Base-by-base conservation (phyloP, 1,140 invertebrate species). In the Drosophila prosaltans region DNA sequence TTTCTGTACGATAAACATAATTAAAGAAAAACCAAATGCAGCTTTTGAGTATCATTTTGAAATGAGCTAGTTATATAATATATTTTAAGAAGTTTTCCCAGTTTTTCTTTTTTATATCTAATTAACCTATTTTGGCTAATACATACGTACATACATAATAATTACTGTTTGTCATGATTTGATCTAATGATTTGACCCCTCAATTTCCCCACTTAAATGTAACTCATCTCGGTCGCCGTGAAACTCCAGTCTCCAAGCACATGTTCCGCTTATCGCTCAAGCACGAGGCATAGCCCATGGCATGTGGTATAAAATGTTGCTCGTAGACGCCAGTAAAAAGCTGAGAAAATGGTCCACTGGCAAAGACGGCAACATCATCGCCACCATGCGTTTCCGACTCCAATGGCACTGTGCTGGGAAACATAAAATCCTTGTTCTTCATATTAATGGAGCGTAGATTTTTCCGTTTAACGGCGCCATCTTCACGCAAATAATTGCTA, bases 221-320 rank as follows among this genome's bases (percentile, higher is more conserved):
- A 51, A 26, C 2, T 40, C 24, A 88, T 24, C 28, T 63, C 16
- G 67, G 64, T 28, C 80, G 58, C 1, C 84, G 59, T 11, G 40
- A 51, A 30, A 81, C 55, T 7, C 84, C 80, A 10, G 58, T 40
- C 54, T 89, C 84, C 16, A 67, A 43, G 21, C 84, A 89, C 84
- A 89, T 89, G 21, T 69, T 86, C 1, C 78, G 80, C 21, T 73
- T 65, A 3, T 75, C 74, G 39, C 94, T 95, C 3, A 95, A 93
- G 68, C 95, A 96, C 2, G 95, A 93, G 0, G 95, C 95, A 68
- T 94, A 96, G 0, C 93, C 94, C 79, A 96, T 94, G 6, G 94
- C 93, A 81, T 96, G 94, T 1, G 96, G 95, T 48, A 96, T 95
- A 51, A 93, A 94, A 83, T 95, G 95, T 83, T 96, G 95, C 73